Base-by-base conservation (phyloP, 92 coral and sea anemone species). In the Isaurus tuberculatus region DNA sequence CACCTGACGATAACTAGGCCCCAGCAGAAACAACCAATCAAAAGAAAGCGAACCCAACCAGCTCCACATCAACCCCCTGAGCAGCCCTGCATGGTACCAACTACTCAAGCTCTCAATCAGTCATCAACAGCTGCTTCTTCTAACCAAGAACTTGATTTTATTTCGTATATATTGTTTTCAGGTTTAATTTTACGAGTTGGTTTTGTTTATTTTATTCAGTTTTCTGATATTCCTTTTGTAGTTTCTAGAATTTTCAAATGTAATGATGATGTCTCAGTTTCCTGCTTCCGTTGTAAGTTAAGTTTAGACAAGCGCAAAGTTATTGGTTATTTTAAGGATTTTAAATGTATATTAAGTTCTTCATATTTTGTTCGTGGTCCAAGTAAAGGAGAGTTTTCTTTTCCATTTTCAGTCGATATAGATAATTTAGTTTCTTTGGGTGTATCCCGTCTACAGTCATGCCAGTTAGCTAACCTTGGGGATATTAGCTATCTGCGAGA, bases 351-450 rank as follows among this genome's bases (percentile, higher is more conserved):
- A 53, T 53, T 53, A 53, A 53, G 61, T 53, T 53, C 61, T 53
- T 53, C 61, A 53, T 53, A 53, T 53, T 53, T 53, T 53, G 61
- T 53, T 53, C 61, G 61, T 53, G 61, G 61, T 53, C 23, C 61
- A 53, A 53, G 61, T 53, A 53, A 53, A 53, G 61, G 61, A 53
- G 61, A 53, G 61, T 53, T 53, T 53, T 53, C 61, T 53, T 53
- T 53, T 53, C 61, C 61, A 53, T 53, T 53, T 53, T 53, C 61
- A 53, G 61, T 53, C 6, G 37, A 65, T 29, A 65, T 65, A 65
- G 70, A 65, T 65, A 65, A 65, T 65, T 65, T 65, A 31, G 70
- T 65, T 65, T 20, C 70, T 65, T 65, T 31, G 33, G 70, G 34
- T 65, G 34, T 27, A 28, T 65, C 70, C 37, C 70, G 40, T 65